These are phyloP conservation scores for Rhamnusium bicolor DNA, from an alignment of 2,888 invertebrate species.

Conservation along the genomic window DNA sequence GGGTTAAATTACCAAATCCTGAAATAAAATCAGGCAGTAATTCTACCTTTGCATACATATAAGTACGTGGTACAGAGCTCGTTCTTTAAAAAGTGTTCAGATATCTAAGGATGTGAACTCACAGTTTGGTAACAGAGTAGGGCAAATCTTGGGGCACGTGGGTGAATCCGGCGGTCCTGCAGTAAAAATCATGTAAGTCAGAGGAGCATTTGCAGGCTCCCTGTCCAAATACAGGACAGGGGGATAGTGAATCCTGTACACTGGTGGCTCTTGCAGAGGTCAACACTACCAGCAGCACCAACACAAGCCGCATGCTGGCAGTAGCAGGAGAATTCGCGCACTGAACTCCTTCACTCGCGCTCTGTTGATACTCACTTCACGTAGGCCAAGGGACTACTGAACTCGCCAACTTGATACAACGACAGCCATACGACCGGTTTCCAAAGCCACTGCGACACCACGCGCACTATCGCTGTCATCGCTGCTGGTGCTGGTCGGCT, in stretches of 20 bases:
- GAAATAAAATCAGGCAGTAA: neutral
- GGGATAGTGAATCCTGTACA: slow-evolving; percentile 46
- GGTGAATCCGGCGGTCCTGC: slow-evolving; percentile 59
- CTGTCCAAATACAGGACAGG: slow-evolving; percentile 53
- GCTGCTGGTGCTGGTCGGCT: neutral
- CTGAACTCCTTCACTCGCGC: slow-evolving; percentile 45
- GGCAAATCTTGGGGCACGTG: slow-evolving; percentile 58
- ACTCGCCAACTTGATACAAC: slow-evolving; percentile 42
- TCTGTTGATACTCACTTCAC: slow-evolving; percentile 40
- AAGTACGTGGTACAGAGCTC: neutral
- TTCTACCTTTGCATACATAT: neutral
- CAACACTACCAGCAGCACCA: slow-evolving; percentile 35
- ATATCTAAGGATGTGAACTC: slow-evolving; percentile 46
- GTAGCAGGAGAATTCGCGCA: slow-evolving; percentile 37
- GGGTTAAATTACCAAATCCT: neutral
- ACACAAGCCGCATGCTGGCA: slow-evolving; percentile 48
- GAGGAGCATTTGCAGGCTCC: slow-evolving; percentile 58
- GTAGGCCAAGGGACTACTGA: slow-evolving; percentile 53
- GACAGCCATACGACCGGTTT: slow-evolving; percentile 50
- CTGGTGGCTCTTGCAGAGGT: slow-evolving; percentile 27
- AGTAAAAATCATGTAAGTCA: slow-evolving; percentile 59
- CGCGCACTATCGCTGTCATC: slow-evolving; percentile 12
- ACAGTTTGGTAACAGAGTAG: slow-evolving; percentile 58
- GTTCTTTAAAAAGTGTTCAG: neutral
- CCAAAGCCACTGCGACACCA: slow-evolving; percentile 32